Conservation (phyloP, 2,113 vertebrate genomes). For the Trematocara zebra region DNA sequence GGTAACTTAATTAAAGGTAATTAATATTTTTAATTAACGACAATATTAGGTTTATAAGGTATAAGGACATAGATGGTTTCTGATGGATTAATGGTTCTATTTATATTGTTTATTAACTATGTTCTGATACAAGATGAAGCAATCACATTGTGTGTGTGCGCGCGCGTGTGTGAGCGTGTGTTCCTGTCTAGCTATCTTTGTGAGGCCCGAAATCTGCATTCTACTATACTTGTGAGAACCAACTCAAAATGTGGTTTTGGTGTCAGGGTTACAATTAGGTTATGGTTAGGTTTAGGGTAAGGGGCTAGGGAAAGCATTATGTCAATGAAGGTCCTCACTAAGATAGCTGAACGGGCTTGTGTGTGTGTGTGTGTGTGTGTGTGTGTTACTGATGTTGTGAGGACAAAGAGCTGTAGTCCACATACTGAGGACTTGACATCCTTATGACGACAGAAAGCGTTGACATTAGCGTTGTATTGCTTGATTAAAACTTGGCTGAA, state of each 20-base stretch:
- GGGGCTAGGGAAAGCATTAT: background rate
- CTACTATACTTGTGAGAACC: background rate
- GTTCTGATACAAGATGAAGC: background rate
- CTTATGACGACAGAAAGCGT: too few species aligned
- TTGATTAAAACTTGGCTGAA: too few species aligned
- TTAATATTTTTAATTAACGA: background rate
- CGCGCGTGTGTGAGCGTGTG: fast-evolving
- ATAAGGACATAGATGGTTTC: background rate
- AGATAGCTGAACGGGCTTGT: background rate
- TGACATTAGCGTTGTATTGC: too few species aligned
- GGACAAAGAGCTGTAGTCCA: too few species aligned
- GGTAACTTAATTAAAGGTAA: background rate
- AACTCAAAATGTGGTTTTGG: background rate
- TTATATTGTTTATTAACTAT: background rate
- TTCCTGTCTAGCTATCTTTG: background rate
- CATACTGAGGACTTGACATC: too few species aligned
- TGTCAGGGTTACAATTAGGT: background rate
- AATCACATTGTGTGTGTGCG: background rate
- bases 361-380: background rate
- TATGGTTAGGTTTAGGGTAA: background rate
- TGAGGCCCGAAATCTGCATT: background rate
- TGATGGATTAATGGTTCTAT: background rate
- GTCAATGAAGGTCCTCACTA: background rate
- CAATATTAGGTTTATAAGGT: background rate
- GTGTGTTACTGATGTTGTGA: too few species aligned